Evolutionary conservation across 2,888 invertebrate species (phyloP).

Genomic region (Ophion ventricosus): DNA sequence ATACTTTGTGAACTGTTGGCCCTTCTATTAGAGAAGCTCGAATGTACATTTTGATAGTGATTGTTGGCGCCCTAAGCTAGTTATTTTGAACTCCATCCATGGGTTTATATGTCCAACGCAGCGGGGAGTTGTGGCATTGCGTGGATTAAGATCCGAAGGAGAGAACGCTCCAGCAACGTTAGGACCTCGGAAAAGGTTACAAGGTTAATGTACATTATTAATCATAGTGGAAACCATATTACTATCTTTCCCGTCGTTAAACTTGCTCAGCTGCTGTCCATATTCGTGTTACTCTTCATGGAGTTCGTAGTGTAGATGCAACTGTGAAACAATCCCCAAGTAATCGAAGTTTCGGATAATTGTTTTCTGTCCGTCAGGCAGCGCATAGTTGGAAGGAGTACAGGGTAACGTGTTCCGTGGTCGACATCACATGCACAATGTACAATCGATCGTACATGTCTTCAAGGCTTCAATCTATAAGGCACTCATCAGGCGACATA

Average conservation of each 20-base stretch:
- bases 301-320: conserved; percentile 37
- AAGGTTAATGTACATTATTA: conserved; percentile 41
- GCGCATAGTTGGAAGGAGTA: conserved; percentile 22
- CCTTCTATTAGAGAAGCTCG: conserved; percentile 32
- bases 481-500: conserved; percentile 1
- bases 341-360: conserved; percentile 38
- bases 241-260: conserved; percentile 15
- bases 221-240: conserved; percentile 36
- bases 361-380: conserved; percentile 15
- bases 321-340: conserved; percentile 7
- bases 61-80: conserved; percentile 44
- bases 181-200: conserved; percentile 14
- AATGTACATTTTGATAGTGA: conserved; percentile 29
- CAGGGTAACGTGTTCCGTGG: neutral
- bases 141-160: conserved; percentile 24
- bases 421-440: conserved; percentile 34
- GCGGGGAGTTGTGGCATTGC: conserved; percentile 43
- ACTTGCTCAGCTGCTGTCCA: conserved; percentile 15
- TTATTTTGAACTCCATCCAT: conserved; percentile 54
- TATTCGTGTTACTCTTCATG: conserved; percentile 38
- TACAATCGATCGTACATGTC: conserved; percentile 5
- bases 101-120: conserved; percentile 31
- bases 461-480: conserved; percentile 5
- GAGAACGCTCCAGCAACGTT: conserved; percentile 6
- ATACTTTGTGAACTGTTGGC: conserved; percentile 55